Evolutionary conservation across 2,113 vertebrate genomes (phyloP), one percentile per base, ranked within the genome.

Genomic region (Apistogramma diplotaenia): DNA sequence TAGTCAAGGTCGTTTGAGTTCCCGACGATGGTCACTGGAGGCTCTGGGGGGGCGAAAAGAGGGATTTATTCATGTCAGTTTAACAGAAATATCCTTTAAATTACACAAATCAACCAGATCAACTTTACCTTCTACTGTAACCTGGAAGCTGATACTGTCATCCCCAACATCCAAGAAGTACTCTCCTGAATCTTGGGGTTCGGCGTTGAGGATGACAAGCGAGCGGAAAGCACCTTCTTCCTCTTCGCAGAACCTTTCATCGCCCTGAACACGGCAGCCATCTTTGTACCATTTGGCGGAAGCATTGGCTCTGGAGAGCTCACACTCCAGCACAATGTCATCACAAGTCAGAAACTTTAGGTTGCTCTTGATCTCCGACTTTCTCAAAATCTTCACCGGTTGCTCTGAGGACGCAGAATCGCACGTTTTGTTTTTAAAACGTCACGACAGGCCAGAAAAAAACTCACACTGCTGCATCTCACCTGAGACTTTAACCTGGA

Each of bases 231-330:
- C 53, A 3, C 97, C 96, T 0, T 97, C 95, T 81, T 97, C 96
- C 83, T 98, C 97, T 93, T 97, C 93, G 59, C 93, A 96, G 67
- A 97, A 95, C 10, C 74, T 95, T 55, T 96, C 97, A 0, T 96
- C 95, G 74, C 92, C 96, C 6, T 93, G 91, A 72, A 99, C 76
- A 33, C 95, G 96, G 83, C 95, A 91, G 65, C 96, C 96, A 0
- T 97, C 94, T 87, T 98, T 99, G 95, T 97, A 98, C 98, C 98
- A 99, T 78, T 94, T 96, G 80, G 95, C 83, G 1, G 90, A 88
- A 0, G 88, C 93, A 0, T 92, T 92, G 72, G 91, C 58, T 0
- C 94, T 91, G 0, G 96, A 97, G 78, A 98, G 95, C 65, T 95
- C 93, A 79, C 96, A 96, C 67, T 97, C 96, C 77, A 98, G 83